These are phyloP conservation scores for Anthophora plumipes DNA, from an alignment of 2,888 invertebrate species.

Conservation along the genomic window DNA sequence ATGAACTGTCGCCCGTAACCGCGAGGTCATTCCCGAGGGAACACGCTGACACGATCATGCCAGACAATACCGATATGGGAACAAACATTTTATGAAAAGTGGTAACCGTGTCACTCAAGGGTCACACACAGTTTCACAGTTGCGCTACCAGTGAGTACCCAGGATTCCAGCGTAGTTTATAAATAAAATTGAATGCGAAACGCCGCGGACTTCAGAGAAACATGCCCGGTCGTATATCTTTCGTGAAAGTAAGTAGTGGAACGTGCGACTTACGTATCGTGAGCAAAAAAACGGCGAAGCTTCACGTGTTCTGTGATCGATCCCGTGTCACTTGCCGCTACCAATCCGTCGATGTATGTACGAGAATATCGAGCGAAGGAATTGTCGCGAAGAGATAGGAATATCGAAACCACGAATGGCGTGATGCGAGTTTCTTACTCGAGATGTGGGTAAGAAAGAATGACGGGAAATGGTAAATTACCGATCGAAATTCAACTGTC, in stretches of 20 bases:
- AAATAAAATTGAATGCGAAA: slow-evolving; percentile 53
- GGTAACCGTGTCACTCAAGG: slow-evolving; percentile 30
- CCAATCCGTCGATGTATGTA: background rate
- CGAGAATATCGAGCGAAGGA: background rate
- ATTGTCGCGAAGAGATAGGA: background rate
- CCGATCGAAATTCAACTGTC: background rate
- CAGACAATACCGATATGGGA: slow-evolving; percentile 33
- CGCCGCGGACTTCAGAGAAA: slow-evolving; percentile 25
- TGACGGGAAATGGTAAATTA: background rate
- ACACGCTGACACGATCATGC: background rate
- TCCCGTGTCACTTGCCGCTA: background rate
- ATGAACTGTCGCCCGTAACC: slow-evolving; percentile 57
- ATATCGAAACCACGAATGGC: slow-evolving; percentile 9
- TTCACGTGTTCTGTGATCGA: background rate
- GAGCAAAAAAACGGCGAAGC: slow-evolving; percentile 16
- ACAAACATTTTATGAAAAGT: slow-evolving; percentile 52
- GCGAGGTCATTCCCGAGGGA: slow-evolving; percentile 57
- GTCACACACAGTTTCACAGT: slow-evolving; percentile 2
- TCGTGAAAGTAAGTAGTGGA: slow-evolving; percentile 26
- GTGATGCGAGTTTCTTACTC: background rate
- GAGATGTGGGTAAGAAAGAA: background rate
- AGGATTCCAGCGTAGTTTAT: slow-evolving; percentile 35
- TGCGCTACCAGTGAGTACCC: slow-evolving; percentile 8
- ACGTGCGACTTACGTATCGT: slow-evolving; percentile 26
- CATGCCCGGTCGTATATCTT: slow-evolving; percentile 40